Base-by-base conservation (phyloP, 2,797 vertebrate genomes). In the Fistularia tabacaria region DNA sequence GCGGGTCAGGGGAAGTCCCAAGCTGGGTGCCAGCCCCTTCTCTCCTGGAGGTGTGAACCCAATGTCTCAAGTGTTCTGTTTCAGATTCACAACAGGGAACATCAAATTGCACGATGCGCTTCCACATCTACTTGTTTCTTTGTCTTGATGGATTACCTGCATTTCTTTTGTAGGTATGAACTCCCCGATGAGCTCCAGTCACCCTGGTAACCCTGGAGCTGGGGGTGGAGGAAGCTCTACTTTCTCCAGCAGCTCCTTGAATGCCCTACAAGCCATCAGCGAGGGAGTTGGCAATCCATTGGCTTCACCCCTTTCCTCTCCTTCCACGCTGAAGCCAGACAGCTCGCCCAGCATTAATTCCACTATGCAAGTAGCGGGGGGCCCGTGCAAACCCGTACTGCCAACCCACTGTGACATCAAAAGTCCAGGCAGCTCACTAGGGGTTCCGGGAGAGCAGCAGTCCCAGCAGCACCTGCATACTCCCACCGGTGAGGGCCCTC, bases 221-320 rank as follows among this genome's bases (percentile, higher is more conserved):
- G 80, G 92, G 12, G 81, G 88, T 12, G 83, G 85, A 36, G 73
- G 91, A 36, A 15, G 43, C 51, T 87, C 85, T 79, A 92, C 83
- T 61, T 99, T 96, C 80, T 98, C 96, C 55, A 99, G 95, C 87
- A 99, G 94, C 80, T 98, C 97, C 7, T 89, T 99, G 53, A 98
- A 95, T 57, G 97, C 97, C 67, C 92, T 99, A 55, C 97, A 98
- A 85, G 97, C 97, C 74, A 99, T 99, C 65, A 99, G 97, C 59
- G 97, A 99, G 63, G 96, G 97, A 1, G 95, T 99, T 47, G 97
- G 97, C 50, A 96, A 94, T 52, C 93, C 95, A 1, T 88, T 97
- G 71, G 82, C 95, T 47, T 95, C 96, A 5, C 92, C 95, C 0
- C 91, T 98, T 63, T 94, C 93, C 56, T 98, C 97, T 9, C 94